phyloP scores from a whole-genome alignment of 2,888 invertebrate species.

The Drosophila helvetica region DNA sequence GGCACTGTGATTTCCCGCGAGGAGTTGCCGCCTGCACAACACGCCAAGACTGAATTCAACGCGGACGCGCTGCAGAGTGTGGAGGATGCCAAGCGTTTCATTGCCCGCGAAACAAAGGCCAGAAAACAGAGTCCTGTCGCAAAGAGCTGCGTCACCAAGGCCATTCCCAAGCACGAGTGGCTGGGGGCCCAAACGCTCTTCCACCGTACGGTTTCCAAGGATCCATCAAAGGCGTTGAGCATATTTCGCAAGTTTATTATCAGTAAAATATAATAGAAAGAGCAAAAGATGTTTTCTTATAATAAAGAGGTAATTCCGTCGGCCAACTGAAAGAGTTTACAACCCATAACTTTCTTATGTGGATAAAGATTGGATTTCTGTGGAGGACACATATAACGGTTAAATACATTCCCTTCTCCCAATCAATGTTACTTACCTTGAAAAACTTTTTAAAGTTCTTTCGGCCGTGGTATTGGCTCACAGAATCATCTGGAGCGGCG shows the following conservation, averaged over 20 bases:
- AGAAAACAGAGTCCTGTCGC: constrained; percentile 56
- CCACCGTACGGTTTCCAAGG: constrained; percentile 70
- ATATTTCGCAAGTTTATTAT: constrained; percentile 80
- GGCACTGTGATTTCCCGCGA: constrained; percentile 53
- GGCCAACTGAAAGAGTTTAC: constrained; percentile 58
- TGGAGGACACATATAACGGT: constrained; percentile 45
- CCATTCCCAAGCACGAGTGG: constrained; percentile 80
- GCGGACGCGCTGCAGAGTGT: constrained; percentile 65
- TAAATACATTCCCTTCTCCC: not conserved
- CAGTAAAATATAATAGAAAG: constrained; percentile 72
- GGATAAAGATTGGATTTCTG: constrained; percentile 58
- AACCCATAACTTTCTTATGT: constrained; percentile 60
- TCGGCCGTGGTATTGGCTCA: constrained; percentile 41
- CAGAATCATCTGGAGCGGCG: constrained; percentile 9
- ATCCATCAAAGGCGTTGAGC: constrained; percentile 73
- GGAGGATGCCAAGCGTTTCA: constrained; percentile 72
- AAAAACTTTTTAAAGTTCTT: constrained; percentile 82
- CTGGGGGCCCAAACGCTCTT: constrained; percentile 74
- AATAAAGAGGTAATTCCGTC: constrained; percentile 54
- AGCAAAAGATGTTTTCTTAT: not conserved
- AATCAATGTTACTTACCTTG: constrained; percentile 69
- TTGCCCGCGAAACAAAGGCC: constrained; percentile 69
- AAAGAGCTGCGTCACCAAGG: constrained; percentile 62
- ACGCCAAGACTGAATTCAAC: constrained; percentile 44
- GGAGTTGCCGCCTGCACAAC: not conserved